A percentile compares a stretch with the other conserved stretches of the same genome.
These are phyloP conservation scores for Epinotia brunnichana DNA, from an alignment of 2,888 invertebrate genomes.

Conservation along the genomic window DNA sequence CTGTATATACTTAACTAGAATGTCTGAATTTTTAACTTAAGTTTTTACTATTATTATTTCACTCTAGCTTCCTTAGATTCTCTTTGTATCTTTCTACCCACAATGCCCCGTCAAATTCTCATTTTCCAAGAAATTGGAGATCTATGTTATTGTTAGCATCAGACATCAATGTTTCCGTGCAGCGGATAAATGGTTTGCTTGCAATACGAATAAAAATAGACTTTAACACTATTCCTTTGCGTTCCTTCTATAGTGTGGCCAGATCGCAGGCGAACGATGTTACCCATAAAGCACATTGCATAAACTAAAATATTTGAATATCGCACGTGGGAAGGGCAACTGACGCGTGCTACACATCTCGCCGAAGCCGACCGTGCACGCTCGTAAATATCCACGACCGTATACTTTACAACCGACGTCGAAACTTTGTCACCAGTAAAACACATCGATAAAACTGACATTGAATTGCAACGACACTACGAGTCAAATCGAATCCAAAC, in stretches of 20 bases:
- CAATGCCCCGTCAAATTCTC: conserved; percentile 22
- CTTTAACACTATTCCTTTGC: conserved; percentile 34
- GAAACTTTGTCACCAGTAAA: conserved; percentile 52
- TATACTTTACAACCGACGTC: conserved; percentile 57
- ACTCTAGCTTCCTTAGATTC: background rate
- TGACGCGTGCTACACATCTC: conserved; percentile 69
- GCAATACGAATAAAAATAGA: conserved; percentile 34
- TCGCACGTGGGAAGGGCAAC: conserved; percentile 72
- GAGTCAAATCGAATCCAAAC: conserved; percentile 27
- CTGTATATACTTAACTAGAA: too few relatives aligned
- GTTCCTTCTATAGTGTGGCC: conserved; percentile 31
- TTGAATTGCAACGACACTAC: conserved; percentile 36
- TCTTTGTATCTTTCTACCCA: conserved; percentile 23
- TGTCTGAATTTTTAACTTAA: too few relatives aligned
- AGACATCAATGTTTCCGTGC: conserved; percentile 39
- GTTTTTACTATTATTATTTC: background rate
- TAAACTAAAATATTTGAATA: conserved; percentile 76
- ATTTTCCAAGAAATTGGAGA: conserved; percentile 40
- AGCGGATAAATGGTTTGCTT: conserved; percentile 29
- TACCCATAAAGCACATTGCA: conserved; percentile 68
- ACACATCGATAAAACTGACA: conserved; percentile 54
- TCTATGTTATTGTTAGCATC: conserved; percentile 38
- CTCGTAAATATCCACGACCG: conserved; percentile 64
- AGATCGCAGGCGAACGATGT: conserved; percentile 56
- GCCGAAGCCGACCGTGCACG: conserved; percentile 57